Base-by-base conservation (phyloP, 1,140 invertebrate genomes). In the Drosophila parvula region DNA sequence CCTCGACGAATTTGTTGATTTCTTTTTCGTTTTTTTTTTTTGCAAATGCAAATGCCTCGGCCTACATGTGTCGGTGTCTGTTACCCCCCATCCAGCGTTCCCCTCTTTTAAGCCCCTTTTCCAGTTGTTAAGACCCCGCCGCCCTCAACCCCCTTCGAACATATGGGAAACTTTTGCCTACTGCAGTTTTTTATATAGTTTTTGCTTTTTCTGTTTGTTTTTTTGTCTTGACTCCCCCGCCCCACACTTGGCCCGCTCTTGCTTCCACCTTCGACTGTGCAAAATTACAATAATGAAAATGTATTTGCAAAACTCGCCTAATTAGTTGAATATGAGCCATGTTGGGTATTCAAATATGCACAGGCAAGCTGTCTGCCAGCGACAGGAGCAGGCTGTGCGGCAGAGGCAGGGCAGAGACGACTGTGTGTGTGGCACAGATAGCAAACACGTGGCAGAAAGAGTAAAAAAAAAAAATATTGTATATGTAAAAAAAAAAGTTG, bases 281-380 rank as follows among this genome's bases (percentile, higher is more conserved):
- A 76, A 84, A 89, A 89, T 89, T 89, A 89, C 84, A 89, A 89
- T 89, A 89, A 89, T 89, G 84, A 89, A 89, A 89, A 89, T 89
- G 84, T 89, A 89, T 89, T 89, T 89, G 84, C 77, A 78, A 78
- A 89, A 84, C 84, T 89, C 77, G 78, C 69, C 80, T 89, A 89
- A 89, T 89, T 89, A 89, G 85, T 80, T 84, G 84, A 88, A 88
- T 89, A 89, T 89, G 84, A 89, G 77, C 71, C 80, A 88, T 86
- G 82, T 88, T 86, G 74, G 74, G 65, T 62, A 88, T 82, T 88
- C 83, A 88, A 88, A 86, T 88, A 88, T 82, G 83, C 82, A 86
- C 78, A 84, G 71, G 74, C 78, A 64, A 34, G 76, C 67, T 73
- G 69, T 71, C 69, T 50, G 50, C 40, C 67, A 43, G 65, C 8